Base-by-base conservation (phyloP, 2,888 invertebrate genomes). In the Phyllotreta striolata region DNA sequence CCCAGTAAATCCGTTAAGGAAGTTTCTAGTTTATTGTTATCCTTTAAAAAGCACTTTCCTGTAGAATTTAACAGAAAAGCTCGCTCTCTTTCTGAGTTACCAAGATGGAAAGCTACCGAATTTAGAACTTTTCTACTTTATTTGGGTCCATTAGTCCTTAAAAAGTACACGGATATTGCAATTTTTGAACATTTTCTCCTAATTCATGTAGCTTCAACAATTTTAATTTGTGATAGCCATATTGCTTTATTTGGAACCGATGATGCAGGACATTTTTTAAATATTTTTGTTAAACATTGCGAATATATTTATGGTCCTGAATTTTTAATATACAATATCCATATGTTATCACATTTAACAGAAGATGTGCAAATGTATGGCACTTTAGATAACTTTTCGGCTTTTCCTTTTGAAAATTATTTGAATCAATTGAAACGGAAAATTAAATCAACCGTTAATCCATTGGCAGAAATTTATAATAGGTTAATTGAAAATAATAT, bases 371-470 rank as follows among this genome's bases (percentile, higher is more conserved):
- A 47, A n/a, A 13, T 34, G 8, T 24, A 9, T 47, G 47, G 47
- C 1, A 1, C 24, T 24, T 34, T 47, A 2, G 47, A 47, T 24
- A 24, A 47, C 34, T 47, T 47, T 34, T 14, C 24, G 9, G 8
- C 47, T n/a, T 47, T 47, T 14, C 24, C 47, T 6, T 47, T 47
- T 47, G 47, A 47, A 47, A 47, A 47, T 47, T 47, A 47, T 47
- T 47, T 47, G 8, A 34, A 34, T n/a, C 24, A 47, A 14, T 34
- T 47, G 8, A 47, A 47, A 47, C 24, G 4, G 24, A 24, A 24
- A 24, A 4, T 24, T 24, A 24, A 24, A 24, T 24, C 24, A 24
- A 24, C 24, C 1, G 24, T 24, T 24, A 24, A 24, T 24, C 24
- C 24, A 24, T 24, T 24, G 24, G 24, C 24, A 24, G 24, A 24